Base-by-base conservation (phyloP, 2,797 vertebrate genomes). In the Gephyroberyx darwinii region DNA sequence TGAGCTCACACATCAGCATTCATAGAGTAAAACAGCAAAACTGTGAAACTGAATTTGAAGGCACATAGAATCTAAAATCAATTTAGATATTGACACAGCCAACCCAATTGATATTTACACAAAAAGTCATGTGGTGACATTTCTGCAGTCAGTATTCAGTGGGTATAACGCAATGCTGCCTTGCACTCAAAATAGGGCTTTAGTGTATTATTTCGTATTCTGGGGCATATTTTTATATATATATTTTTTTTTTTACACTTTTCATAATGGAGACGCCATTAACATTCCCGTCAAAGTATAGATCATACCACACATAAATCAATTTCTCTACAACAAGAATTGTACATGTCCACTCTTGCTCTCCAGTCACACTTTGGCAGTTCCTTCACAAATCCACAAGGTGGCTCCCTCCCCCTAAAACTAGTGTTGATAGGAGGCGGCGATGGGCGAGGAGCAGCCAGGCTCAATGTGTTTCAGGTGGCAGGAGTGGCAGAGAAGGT, bases 401-500 rank as follows among this genome's bases (percentile, higher is more conserved):
- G 74, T 74, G 92, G 90, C 84, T 58, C 86, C 69, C 79, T 75
- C 66, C 62, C 22, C 71, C 88, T 89, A 90, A 82, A 90, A 89
- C 70, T 71, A 88, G 71, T 62, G 92, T 86, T 91, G 94, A 86
- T 90, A 94, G 37, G 80, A 78, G 60, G 75, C 48, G 0, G 92
- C n/a, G 0, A 91, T 58, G 0, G 86, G 65, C 16, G 88, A 81
- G 39, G 92, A 66, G 71, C 91, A 75, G 75, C 90, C 89, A 0
- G 91, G 91, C 86, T 97, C 93, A 43, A 97, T 95, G 84, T 96
- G 95, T 74, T 95, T 95, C 67, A 99, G 92, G 13, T 99, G 97
- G 88, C 97, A 99, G 61, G 94, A 85, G 86, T 97, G 96, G 87
- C 97, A 99, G 74, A 98, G 94, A 56, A 99, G 93, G 77, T 92